Percentiles rank a stretch among this genome's conserved stretches.
These are phyloP conservation scores for Brachionus plicatilis DNA, from an alignment of 1,140 invertebrate species.

Conservation along the genomic window DNA sequence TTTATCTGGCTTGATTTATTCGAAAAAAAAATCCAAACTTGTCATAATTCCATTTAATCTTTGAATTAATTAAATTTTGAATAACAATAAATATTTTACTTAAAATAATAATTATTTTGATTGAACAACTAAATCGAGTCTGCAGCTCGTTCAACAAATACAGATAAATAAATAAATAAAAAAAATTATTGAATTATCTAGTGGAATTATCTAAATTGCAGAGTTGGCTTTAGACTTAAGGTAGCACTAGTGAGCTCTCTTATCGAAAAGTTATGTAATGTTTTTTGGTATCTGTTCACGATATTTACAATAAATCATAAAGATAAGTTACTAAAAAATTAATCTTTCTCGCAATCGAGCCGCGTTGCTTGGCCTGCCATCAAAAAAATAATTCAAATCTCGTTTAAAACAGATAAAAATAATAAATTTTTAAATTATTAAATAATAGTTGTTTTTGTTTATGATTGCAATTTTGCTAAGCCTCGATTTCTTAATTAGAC, in stretches of 20 bases:
- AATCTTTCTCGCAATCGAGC: not conserved
- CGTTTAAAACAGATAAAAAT: not conserved
- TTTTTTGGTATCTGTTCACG: not conserved
- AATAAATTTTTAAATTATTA: slow-evolving; percentile 5
- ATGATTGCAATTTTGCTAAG: not conserved
- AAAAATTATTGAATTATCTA: not conserved
- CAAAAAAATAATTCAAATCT: not conserved
- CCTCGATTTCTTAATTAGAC: not conserved
- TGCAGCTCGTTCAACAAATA: not conserved
- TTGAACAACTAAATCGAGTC: not conserved
- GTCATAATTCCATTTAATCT: not conserved
- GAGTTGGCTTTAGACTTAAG: not conserved
- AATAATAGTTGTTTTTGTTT: not conserved
- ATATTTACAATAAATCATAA: not conserved
- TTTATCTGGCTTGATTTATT: not conserved
- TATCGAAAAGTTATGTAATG: not conserved
- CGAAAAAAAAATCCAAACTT: not conserved
- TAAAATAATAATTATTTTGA: not conserved
- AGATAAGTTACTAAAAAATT: not conserved
- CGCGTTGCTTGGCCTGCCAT: not conserved
- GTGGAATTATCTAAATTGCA: not conserved
- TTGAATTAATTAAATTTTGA: not conserved
- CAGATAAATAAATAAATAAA: not conserved
- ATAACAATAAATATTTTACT: not conserved
- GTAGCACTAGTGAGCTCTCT: not conserved